phyloP scores from a whole-genome alignment of 2,113 vertebrate species.

The Tetrao urogallus region DNA sequence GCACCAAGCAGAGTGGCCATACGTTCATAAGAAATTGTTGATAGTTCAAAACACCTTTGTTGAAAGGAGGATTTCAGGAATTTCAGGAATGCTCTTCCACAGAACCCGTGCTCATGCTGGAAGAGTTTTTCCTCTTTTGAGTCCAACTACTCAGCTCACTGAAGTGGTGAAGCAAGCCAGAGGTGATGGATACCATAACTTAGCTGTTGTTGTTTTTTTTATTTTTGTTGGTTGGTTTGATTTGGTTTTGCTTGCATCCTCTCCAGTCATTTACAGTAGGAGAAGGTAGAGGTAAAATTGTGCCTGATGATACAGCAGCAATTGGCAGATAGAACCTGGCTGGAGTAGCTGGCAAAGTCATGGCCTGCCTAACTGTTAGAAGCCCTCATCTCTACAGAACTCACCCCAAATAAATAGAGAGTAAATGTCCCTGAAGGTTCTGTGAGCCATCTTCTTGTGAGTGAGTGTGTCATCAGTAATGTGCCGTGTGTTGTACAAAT shows the following conservation, averaged over 20 bases:
- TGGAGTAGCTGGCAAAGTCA: neutral
- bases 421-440: neutral
- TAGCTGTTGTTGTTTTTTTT: too few relatives aligned
- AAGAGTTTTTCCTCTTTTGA: neutral
- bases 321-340: neutral
- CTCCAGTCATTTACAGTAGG: neutral
- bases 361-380: neutral
- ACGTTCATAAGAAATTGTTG: neutral
- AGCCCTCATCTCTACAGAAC: neutral
- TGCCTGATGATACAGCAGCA: neutral
- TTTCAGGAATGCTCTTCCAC: neutral
- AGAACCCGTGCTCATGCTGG: neutral
- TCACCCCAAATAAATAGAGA: neutral
- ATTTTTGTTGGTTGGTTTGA: neutral
- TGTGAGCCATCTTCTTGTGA: neutral
- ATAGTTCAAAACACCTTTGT: neutral
- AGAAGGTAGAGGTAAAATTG: neutral
- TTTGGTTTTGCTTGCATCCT: neutral
- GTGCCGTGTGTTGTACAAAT: neutral
- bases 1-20: neutral
- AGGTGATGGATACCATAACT: neutral
- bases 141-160: neutral
- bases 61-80: neutral
- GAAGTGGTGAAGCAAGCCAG: neutral
- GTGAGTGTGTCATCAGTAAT: neutral